Base-by-base conservation (phyloP, 64 coral and sea anemone species). In the Montipora foliosa region DNA sequence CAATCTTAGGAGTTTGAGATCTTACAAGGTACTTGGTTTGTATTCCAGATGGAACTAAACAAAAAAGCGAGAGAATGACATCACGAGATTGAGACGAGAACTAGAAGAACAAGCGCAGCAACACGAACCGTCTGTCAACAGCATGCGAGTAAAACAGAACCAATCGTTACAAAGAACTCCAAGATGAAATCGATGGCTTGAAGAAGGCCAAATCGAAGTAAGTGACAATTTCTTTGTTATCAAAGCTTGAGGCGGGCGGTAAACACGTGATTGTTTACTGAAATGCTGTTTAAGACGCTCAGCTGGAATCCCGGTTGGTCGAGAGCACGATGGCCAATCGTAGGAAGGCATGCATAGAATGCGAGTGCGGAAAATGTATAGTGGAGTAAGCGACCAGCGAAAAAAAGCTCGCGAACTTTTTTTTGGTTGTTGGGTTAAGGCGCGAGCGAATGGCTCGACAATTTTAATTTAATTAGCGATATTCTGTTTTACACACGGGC, bases 171-270 rank as follows among this genome's bases (percentile, higher is more conserved):
- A n/a, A 93, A 44, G 98, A 99, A 85, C 78, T 99, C n/a, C 95
- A 96, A 61, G 98, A 99, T 6, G 98, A 99, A 80, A 87, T 99
- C 6, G 98, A 99, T 46, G 59, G 64, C 48, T 78, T 95, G 19
- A 99, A 99, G 82, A 99, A 99, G 79, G 53, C 98, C 6, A 99
- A 99, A 79, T 72, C 89, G 21, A 99, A 99, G 98, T 99, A 55
- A 87, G 95, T 89, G 0, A 37, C 29, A 37, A 37, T 37, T 37
- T 37, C 1, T 37, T 37, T 37, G 29, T 37, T 37, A 60, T 66
- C 62, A 14, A 14, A 1, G 4, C 10, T 9, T 66, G 62, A 9
- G 0, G 15, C 7, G 62, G 8, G 62, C 62, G 62, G 12, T 14
- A 60, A 60, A 60, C 57, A 60, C 29, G 29, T 37, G 29, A 37